Evolutionary conservation across 2,888 invertebrate species (phyloP), one percentile per base, ranked within the genome.

Genomic region (Gibbula magus): DNA sequence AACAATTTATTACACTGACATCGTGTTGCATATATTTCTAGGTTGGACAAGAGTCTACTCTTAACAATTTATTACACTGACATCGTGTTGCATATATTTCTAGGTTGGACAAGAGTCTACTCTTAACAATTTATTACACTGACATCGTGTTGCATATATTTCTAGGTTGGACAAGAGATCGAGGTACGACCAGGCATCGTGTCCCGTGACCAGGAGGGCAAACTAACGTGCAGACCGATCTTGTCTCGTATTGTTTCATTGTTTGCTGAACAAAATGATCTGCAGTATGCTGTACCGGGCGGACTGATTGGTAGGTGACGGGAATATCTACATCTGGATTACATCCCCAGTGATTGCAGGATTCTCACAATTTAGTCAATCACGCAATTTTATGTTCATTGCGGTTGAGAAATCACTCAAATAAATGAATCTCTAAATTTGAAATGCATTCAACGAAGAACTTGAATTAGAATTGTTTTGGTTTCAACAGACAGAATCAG

Each of bases 241-340:
- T 97, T 97, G 94, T 99, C 99, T 0, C 95, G 97, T 85, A 99
- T 99, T 92, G 98, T 99, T 20, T 99, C 99, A 0, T 94, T 99
- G 81, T 99, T 96, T 93, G 97, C 99, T 56, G 99, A 99, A 93
- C 98, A 99, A 94, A 99, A 99, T 94, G 98, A 94, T 93, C 95
- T 99, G 80, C 98, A 99, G 93, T 99, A 97, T 93, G 99, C 99
- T 29, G 99, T 99, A 78, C 99, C 99, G 79, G 99, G 99, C 84
- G 99, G 99, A n/a, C 95, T 99, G 76, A 99, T 99, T 91, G 99
- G 95, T 94, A 80, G 77, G 82, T 45, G 10, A 45, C 10, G 13
- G 45, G 13, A 45, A 20, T 29, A 25, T 20, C n/a, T 18, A 10
- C 10, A 16, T 16, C 16, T 10, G 52, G 7, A 7, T 5, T 5